phyloP scores from a whole-genome alignment of 2,797 vertebrate genomes.

The Sciaenops ocellatus region DNA sequence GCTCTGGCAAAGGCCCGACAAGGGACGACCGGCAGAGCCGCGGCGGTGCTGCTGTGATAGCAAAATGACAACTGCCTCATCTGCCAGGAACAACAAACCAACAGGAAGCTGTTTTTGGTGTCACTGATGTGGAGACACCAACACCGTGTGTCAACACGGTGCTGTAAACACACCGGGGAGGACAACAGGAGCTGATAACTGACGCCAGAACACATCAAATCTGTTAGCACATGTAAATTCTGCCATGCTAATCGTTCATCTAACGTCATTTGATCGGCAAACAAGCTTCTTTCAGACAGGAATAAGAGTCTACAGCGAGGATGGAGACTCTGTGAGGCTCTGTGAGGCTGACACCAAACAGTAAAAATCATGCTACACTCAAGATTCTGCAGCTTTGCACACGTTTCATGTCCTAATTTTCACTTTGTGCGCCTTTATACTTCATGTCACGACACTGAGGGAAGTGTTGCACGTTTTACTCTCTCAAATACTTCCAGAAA shows the following conservation, averaged over 20 bases:
- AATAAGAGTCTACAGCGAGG: neutral
- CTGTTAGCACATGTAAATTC: neutral
- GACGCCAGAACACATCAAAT: neutral
- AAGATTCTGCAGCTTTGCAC: too few relatives aligned
- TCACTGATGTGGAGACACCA: conserved; percentile 5
- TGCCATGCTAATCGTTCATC: neutral
- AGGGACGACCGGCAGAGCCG: neutral
- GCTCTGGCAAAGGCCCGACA: conserved; percentile 39
- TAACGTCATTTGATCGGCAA: too few relatives aligned
- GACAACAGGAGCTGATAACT: neutral
- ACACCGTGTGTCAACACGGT: neutral
- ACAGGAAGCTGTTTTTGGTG: conserved; percentile 40
- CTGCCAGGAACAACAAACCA: conserved; percentile 42
- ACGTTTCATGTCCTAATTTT: too few relatives aligned
- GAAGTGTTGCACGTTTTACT: neutral
- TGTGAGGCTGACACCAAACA: neutral
- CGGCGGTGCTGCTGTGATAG: conserved; percentile 13
- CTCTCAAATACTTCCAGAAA: neutral
- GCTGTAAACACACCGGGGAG: conserved; percentile 1
- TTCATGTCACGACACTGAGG: too few relatives aligned
- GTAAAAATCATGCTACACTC: neutral
- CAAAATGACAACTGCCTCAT: conserved; percentile 23
- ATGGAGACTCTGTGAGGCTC: neutral
- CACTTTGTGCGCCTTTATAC: too few relatives aligned
- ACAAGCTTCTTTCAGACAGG: neutral